These are phyloP conservation scores for Himalopsyche tibetana DNA, from an alignment of 2,888 invertebrate species.

Conservation along the genomic window DNA sequence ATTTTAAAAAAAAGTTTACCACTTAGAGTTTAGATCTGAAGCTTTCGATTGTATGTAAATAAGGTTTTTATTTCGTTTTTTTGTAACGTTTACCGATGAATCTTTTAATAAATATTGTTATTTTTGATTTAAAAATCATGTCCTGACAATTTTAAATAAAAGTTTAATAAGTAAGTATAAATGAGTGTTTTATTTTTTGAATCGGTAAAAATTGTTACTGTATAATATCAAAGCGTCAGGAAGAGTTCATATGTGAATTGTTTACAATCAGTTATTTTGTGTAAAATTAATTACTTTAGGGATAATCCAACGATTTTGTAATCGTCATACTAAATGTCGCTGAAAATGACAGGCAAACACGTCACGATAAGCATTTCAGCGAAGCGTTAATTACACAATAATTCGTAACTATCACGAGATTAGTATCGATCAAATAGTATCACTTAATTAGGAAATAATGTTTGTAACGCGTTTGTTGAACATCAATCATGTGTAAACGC, in stretches of 20 bases:
- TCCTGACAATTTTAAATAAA: too few relatives aligned
- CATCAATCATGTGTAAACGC: constrained; percentile 1
- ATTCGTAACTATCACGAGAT: constrained; percentile 48
- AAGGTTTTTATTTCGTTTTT: too few relatives aligned
- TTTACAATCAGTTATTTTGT: constrained; percentile 16
- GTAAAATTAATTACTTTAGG: background rate
- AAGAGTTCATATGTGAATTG: too few relatives aligned
- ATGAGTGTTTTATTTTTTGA: too few relatives aligned
- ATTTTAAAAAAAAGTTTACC: too few relatives aligned
- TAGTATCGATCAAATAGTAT: constrained; percentile 28
- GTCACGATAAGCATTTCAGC: constrained; percentile 22
- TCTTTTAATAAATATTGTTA: too few relatives aligned
- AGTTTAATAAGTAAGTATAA: too few relatives aligned
- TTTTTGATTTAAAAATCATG: too few relatives aligned
- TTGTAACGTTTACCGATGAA: too few relatives aligned
- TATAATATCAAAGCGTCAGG: background rate
- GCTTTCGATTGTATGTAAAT: too few relatives aligned
- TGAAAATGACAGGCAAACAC: constrained; percentile 14
- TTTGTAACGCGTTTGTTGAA: background rate
- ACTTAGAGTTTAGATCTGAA: too few relatives aligned
- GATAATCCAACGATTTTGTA: background rate
- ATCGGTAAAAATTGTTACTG: too few relatives aligned
- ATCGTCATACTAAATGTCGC: background rate
- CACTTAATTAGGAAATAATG: constrained; percentile 5
- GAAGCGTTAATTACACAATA: constrained; percentile 51